Evolutionary conservation across 37 sponge, comb jelly and placozoan species (phyloP).

Genomic region (Diacarnus erythraeanus): DNA sequence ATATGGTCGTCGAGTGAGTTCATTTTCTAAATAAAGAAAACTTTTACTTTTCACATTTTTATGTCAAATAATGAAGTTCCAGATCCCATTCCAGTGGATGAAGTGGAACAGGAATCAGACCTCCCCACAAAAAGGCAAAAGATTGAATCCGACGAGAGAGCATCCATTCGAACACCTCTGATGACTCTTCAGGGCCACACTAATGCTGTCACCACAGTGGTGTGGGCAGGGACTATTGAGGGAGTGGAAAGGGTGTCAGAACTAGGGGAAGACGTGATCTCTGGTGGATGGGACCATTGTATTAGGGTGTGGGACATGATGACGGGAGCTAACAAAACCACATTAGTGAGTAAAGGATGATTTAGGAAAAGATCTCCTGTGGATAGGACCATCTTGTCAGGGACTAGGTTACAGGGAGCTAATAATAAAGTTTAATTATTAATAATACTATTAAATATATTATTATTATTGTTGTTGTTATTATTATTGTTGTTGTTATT

Average conservation of each 20-base stretch:
- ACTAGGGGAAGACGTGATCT: constrained; percentile 30
- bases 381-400: too few species aligned
- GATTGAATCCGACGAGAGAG: background rate
- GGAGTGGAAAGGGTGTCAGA: background rate
- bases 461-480: background rate
- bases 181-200: constrained; percentile 82
- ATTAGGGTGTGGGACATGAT: constrained; percentile 79
- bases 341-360: constrained; percentile 45
- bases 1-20: constrained; percentile 68
- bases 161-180: constrained; percentile 56
- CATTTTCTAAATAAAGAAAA: background rate
- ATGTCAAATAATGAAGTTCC: constrained; percentile 6
- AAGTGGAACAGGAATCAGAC: constrained; percentile 14
- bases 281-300: constrained; percentile 85
- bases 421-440: background rate
- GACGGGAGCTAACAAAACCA: constrained; percentile 61
- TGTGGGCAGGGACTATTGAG: constrained; percentile 50
- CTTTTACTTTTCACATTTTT: background rate
- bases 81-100: constrained; percentile 10
- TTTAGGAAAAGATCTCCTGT: too few species aligned
- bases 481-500: too few species aligned
- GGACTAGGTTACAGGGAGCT: background rate
- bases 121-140: constrained; percentile 9
- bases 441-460: background rate
- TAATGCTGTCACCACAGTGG: constrained; percentile 57